phyloP scores from a whole-genome alignment of 2,113 vertebrate genomes.

The Campylorhamphus procurvoides region DNA sequence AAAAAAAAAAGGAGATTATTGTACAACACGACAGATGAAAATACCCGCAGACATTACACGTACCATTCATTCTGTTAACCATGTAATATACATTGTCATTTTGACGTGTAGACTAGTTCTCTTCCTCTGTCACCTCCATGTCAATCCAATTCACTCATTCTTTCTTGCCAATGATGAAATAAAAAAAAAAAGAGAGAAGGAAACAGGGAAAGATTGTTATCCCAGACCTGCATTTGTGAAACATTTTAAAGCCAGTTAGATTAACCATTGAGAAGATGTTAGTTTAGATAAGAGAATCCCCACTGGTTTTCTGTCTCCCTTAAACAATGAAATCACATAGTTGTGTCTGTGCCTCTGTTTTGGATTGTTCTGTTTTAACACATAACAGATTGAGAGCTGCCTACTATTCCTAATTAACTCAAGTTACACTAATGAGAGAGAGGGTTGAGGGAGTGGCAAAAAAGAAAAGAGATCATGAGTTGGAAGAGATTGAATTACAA shows the following conservation, averaged over 20 bases:
- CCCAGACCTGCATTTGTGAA: slow-evolving; percentile 54
- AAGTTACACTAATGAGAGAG: slow-evolving; percentile 80
- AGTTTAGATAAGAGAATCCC: slow-evolving; percentile 83
- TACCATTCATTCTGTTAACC: slow-evolving; percentile 74
- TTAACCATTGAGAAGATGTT: slow-evolving; percentile 82
- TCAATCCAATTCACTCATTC: slow-evolving; percentile 78
- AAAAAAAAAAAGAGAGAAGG: slow-evolving; percentile 24
- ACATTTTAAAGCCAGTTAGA: slow-evolving; percentile 75
- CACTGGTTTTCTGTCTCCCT: slow-evolving; percentile 84
- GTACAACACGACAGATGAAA: slow-evolving; percentile 62
- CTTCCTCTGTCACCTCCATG: slow-evolving; percentile 79
- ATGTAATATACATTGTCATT: slow-evolving; percentile 81
- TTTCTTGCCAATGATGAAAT: slow-evolving; percentile 59
- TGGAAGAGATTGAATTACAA: slow-evolving; percentile 54
- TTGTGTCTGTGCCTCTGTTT: slow-evolving; percentile 80
- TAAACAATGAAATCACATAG: slow-evolving; percentile 84
- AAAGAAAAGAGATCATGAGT: slow-evolving; percentile 28
- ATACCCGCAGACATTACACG: slow-evolving; percentile 62
- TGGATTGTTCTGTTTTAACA: slow-evolving; percentile 71
- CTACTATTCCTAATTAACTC: slow-evolving; percentile 82
- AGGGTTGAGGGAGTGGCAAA: neutral
- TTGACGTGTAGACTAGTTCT: slow-evolving; percentile 79
- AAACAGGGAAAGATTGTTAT: slow-evolving; percentile 58
- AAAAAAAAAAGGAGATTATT: slow-evolving; percentile 57
- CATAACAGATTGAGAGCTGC: slow-evolving; percentile 71